Conservation (phyloP, 2,797 vertebrate genomes). For the Sarcoramphus papa region DNA sequence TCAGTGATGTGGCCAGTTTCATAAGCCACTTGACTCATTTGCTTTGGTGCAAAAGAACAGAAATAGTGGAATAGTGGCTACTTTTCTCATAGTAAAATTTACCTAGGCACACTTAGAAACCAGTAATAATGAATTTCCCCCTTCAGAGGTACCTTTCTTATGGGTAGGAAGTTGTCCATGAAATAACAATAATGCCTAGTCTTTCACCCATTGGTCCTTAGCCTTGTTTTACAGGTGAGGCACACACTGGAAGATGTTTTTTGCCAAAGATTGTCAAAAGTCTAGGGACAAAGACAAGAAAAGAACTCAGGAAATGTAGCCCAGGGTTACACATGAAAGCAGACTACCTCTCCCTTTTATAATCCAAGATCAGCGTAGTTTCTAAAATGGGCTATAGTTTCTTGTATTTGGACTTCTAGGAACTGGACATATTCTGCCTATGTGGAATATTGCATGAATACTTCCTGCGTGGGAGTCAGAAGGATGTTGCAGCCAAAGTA, state of each 20-base stretch:
- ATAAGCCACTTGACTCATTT: neutral
- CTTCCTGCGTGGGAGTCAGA: slow-evolving; percentile 49
- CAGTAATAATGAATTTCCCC: neutral
- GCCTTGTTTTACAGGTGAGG: neutral
- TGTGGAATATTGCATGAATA: slow-evolving; percentile 22
- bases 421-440: neutral
- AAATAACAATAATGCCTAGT: neutral
- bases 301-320: neutral
- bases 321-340: neutral
- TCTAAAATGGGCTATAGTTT: neutral
- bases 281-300: neutral
- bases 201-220: neutral
- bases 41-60: neutral
- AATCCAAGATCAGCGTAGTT: neutral
- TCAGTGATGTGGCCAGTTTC: neutral
- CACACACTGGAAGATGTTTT: neutral
- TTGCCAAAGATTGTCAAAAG: neutral
- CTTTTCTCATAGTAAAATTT: neutral
- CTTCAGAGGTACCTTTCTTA: neutral
- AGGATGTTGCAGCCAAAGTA: slow-evolving; percentile 30
- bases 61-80: neutral
- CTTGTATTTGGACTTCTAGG: slow-evolving; percentile 50
- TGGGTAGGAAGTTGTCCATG: neutral
- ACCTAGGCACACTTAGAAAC: neutral
- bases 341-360: neutral